These are phyloP conservation scores for Pachliopta kotzebuea DNA, from an alignment of 2,888 invertebrate species.

Conservation along the genomic window DNA sequence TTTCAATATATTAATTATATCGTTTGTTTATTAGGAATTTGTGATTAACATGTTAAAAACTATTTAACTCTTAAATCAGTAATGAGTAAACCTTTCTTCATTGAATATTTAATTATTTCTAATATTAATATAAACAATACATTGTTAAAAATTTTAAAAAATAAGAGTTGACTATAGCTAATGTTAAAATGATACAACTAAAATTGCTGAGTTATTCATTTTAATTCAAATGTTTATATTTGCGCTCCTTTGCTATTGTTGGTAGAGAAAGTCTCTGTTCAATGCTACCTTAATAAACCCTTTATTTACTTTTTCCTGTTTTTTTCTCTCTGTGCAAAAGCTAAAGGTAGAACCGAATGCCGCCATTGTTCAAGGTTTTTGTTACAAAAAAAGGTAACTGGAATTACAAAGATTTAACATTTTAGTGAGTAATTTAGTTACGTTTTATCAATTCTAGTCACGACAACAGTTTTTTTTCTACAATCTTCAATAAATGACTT, in stretches of 20 bases:
- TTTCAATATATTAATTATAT: background rate
- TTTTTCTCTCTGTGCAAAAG: constrained; percentile 20
- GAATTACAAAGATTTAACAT: constrained; percentile 12
- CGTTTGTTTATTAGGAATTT: no score
- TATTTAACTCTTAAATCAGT: no score
- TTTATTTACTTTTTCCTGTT: constrained; percentile 53
- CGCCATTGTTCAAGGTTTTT: constrained; percentile 36
- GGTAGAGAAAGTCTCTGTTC: constrained; percentile 61
- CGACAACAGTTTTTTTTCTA: no score
- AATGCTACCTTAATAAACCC: constrained; percentile 59
- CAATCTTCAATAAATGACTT: no score
- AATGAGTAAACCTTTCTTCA: no score
- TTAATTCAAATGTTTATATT: constrained; percentile 8
- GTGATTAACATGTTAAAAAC: no score
- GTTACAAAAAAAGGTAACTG: constrained; percentile 21
- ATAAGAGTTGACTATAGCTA: no score
- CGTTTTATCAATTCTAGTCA: background rate
- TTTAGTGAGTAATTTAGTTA: constrained; percentile 9
- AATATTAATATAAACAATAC: no score
- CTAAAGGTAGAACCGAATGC: constrained; percentile 33
- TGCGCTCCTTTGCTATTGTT: constrained; percentile 47
- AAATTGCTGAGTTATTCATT: background rate
- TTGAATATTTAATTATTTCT: no score
- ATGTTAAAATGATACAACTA: no score
- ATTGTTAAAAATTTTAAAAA: no score